Evolutionary conservation across 2,888 invertebrate genomes (phyloP).

Genomic region (Geotrupes spiniger): DNA sequence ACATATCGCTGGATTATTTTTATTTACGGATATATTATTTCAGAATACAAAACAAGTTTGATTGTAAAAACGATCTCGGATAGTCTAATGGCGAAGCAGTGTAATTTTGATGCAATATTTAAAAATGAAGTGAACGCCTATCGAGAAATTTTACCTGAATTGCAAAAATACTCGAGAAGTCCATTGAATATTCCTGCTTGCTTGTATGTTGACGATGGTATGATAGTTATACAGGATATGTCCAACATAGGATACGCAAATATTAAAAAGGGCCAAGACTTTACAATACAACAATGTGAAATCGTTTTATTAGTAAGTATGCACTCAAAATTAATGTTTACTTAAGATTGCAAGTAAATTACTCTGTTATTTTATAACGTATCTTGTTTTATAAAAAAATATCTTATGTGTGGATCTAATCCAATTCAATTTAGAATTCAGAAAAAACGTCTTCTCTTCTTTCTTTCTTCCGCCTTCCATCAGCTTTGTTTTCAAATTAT

Average conservation of each 20-base stretch:
- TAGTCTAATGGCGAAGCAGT: conserved; percentile 5
- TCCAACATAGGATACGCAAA: conserved; percentile 16
- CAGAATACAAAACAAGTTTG: conserved; percentile 21
- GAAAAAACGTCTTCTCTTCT: too few relatives aligned
- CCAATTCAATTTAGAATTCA: too few relatives aligned
- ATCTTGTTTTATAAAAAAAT: neutral
- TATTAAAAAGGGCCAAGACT: conserved; percentile 15
- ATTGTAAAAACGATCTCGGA: conserved; percentile 22
- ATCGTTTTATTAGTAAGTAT: conserved; percentile 19
- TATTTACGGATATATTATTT: conserved; percentile 13
- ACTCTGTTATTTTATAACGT: too few relatives aligned
- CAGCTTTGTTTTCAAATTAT: too few relatives aligned
- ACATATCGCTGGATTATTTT: too few relatives aligned
- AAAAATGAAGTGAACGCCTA: conserved; percentile 30
- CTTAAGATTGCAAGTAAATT: too few relatives aligned
- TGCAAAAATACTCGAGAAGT: conserved; percentile 21
- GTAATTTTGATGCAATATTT: conserved; percentile 24
- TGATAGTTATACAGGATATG: conserved; percentile 28
- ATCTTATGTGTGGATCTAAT: too few relatives aligned
- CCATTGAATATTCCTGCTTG: conserved; percentile 24
- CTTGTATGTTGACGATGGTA: conserved; percentile 21
- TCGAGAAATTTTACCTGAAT: conserved; percentile 24
- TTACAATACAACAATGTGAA: conserved; percentile 20
- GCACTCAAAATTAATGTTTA: too few relatives aligned
- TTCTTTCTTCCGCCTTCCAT: too few relatives aligned